phyloP scores from a whole-genome alignment of 2,888 invertebrate species.

The Tridacna gigas region DNA sequence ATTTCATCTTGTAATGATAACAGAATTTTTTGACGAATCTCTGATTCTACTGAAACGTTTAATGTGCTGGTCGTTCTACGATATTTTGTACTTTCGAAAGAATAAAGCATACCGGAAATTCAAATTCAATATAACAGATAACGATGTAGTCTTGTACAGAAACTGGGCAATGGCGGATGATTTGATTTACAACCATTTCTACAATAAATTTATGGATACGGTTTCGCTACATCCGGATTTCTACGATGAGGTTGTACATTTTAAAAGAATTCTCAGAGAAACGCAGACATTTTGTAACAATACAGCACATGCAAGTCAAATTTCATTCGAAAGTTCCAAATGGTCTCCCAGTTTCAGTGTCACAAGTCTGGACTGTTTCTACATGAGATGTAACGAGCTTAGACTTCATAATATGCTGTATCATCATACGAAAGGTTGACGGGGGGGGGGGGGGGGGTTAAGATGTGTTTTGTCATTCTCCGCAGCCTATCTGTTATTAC shows the following conservation, averaged over 20 bases:
- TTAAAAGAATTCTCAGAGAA: conserved; percentile 49
- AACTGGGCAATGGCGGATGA: conserved; percentile 75
- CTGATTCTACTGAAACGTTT: conserved; percentile 77
- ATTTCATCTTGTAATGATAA: conserved; percentile 79
- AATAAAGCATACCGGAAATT: conserved; percentile 62
- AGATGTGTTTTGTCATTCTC: too few species aligned
- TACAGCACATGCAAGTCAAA: neutral
- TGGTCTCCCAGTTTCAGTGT: conserved; percentile 60
- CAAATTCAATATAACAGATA: conserved; percentile 50
- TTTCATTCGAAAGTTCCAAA: neutral
- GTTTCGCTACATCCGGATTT: conserved; percentile 57
- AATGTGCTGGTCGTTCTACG: conserved; percentile 78
- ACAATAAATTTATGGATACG: conserved; percentile 64
- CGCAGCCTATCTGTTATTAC: too few species aligned
- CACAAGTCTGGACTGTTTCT: conserved; percentile 57
- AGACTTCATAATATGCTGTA: conserved; percentile 49
- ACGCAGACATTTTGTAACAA: conserved; percentile 55
- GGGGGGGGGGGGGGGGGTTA: too few species aligned
- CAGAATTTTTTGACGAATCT: conserved; percentile 82
- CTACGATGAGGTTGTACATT: conserved; percentile 59
- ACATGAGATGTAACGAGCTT: conserved; percentile 55
- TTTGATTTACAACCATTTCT: conserved; percentile 74
- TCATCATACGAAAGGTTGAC: conserved; percentile 16
- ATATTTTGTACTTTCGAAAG: conserved; percentile 77
- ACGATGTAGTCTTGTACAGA: conserved; percentile 57